phyloP scores from a whole-genome alignment of 2,797 vertebrate genomes.

The Aplochiton taeniatus region DNA sequence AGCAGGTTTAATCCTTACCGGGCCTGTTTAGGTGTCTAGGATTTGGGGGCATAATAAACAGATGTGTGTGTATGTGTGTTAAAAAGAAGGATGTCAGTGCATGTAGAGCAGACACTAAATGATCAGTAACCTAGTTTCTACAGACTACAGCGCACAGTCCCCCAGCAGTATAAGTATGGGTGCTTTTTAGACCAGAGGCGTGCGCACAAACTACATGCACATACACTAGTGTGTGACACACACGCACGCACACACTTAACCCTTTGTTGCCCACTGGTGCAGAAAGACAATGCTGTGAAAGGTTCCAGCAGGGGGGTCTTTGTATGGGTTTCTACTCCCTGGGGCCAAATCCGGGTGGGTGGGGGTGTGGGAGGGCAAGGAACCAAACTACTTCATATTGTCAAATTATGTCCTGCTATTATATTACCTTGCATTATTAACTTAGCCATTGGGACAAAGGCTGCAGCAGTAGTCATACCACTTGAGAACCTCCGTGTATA shows the following conservation, averaged over 20 bases:
- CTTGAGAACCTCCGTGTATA: no score
- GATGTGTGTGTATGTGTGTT: constrained; percentile 8
- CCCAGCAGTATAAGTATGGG: constrained; percentile 32
- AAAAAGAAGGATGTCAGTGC: constrained; percentile 28
- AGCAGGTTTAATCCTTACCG: neutral
- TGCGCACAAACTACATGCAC: neutral
- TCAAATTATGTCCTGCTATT: neutral
- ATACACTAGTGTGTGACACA: neutral
- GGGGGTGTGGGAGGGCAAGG: constrained; percentile 1
- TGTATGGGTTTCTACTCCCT: constrained; percentile 40
- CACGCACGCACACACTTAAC: constrained; percentile 46
- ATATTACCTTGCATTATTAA: no score
- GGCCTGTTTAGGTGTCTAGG: constrained; percentile 7
- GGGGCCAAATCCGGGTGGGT: constrained; percentile 22
- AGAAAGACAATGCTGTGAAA: constrained; percentile 58
- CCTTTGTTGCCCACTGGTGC: constrained; percentile 61
- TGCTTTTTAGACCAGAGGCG: constrained; percentile 24
- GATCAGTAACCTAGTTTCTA: constrained; percentile 54
- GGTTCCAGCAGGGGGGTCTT: constrained; percentile 43
- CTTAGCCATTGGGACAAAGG: no score
- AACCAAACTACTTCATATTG: neutral
- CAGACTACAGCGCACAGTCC: constrained; percentile 20
- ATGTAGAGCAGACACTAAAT: constrained; percentile 48
- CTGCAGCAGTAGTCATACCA: neutral
- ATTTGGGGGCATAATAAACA: constrained; percentile 7